These are phyloP conservation scores for Zosterops pallidus DNA, from an alignment of 2,113 vertebrate genomes.

Conservation along the genomic window DNA sequence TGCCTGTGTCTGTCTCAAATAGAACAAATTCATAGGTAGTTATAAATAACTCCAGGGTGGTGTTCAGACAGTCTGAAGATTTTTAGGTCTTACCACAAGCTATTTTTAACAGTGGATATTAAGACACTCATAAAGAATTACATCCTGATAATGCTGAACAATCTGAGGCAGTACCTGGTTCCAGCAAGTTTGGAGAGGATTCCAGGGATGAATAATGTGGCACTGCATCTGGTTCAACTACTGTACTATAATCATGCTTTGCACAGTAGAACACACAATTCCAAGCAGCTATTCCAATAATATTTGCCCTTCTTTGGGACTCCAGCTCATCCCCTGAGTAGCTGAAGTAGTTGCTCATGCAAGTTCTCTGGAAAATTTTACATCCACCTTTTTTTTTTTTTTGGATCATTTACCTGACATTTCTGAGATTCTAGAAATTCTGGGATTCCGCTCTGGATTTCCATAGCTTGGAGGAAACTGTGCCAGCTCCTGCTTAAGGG, in stretches of 20 bases:
- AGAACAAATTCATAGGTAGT: accelerated
- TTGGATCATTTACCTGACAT: background rate
- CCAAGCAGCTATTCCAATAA: background rate
- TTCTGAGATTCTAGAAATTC: background rate
- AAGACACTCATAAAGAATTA: background rate
- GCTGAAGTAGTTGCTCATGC: background rate
- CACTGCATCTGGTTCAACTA: background rate
- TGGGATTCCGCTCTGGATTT: background rate
- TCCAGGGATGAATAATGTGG: background rate
- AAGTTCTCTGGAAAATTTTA: background rate
- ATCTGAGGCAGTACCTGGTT: background rate
- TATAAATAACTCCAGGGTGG: background rate
- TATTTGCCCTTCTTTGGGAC: background rate
- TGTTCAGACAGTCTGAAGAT: background rate
- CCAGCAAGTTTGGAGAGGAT: background rate
- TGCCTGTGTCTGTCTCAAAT: background rate
- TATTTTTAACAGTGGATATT: background rate
- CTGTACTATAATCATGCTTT: background rate
- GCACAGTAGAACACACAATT: background rate
- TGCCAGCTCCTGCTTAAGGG: background rate
- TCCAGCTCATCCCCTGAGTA: background rate
- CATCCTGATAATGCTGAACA: background rate
- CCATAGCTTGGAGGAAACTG: background rate
- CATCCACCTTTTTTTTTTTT: background rate
- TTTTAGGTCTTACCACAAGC: background rate